A percentile compares a stretch with the other conserved stretches of the same genome.
phyloP scores from a whole-genome alignment of 2,888 invertebrate species.

The Himalopsyche japonica region DNA sequence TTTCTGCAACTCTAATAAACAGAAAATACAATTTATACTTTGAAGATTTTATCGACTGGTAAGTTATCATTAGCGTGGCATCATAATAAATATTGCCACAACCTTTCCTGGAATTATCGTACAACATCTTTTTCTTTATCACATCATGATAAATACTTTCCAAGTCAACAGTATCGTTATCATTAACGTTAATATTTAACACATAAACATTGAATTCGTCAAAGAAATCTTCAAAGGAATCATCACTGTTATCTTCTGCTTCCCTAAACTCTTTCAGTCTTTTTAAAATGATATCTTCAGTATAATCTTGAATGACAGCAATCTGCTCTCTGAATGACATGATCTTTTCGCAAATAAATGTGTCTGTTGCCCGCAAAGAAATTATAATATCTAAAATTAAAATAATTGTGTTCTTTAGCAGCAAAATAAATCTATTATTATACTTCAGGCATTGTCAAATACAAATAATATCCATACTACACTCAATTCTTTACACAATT shows the following conservation, averaged over 20 bases:
- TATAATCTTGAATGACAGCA: not conserved
- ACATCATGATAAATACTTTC: not conserved
- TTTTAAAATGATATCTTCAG: not conserved
- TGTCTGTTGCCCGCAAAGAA: not conserved
- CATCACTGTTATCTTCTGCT: not conserved
- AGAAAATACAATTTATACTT: no score
- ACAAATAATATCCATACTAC: no score
- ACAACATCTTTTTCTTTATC: not conserved
- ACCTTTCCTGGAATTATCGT: not conserved
- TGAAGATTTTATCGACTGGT: no score
- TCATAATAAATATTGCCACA: no score
- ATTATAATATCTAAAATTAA: not conserved
- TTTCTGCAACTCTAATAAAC: not conserved
- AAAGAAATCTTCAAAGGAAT: not conserved
- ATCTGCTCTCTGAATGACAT: not conserved
- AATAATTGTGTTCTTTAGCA: not conserved
- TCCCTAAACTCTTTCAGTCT: not conserved
- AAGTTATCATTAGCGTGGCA: no score
- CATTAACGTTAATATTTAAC: not conserved
- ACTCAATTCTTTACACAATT: no score
- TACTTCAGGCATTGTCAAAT: no score
- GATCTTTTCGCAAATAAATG: not conserved
- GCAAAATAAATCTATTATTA: no score
- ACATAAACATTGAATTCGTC: not conserved
- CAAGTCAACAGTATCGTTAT: not conserved